These are phyloP conservation scores for Cancer borealis DNA, from an alignment of 2,888 invertebrate genomes.

Conservation along the genomic window DNA sequence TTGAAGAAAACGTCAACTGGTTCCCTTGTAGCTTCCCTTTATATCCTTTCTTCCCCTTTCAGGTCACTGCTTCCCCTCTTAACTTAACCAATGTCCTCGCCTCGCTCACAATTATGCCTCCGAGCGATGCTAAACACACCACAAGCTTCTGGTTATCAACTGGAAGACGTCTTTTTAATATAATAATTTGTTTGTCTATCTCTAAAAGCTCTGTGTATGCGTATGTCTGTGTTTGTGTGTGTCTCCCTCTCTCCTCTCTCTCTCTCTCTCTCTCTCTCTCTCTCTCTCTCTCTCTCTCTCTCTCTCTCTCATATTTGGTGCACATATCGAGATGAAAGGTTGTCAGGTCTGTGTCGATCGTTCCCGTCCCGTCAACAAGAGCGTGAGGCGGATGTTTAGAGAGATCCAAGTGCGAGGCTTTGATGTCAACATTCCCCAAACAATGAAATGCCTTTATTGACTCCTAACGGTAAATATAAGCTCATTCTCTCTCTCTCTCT, in stretches of 20 bases:
- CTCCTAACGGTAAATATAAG: constrained; percentile 57
- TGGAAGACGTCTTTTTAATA: not conserved
- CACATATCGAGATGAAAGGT: not conserved
- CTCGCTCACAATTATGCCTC: not conserved
- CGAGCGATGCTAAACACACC: not conserved
- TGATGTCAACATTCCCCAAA: constrained; percentile 56
- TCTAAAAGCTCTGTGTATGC: not conserved
- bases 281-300: constrained; percentile 49
- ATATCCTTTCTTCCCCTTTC: not conserved
- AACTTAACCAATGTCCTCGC: not conserved
- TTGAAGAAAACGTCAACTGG: too few species aligned
- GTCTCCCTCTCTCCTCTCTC: constrained; percentile 28
- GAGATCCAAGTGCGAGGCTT: constrained; percentile 14
- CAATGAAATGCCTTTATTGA: constrained; percentile 61
- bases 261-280: constrained; percentile 28
- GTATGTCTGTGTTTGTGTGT: not conserved
- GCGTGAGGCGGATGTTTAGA: constrained; percentile 20
- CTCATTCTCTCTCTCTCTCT: constrained; percentile 27
- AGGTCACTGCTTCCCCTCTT: not conserved
- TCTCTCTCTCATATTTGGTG: constrained; percentile 20
- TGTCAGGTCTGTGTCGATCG: not conserved
- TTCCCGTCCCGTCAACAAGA: not conserved
- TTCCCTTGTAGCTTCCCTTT: not conserved
- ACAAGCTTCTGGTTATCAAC: too few species aligned
- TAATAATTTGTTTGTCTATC: not conserved